Base-by-base conservation (phyloP, 2,888 invertebrate genomes). In the Cactoblastis cactorum region DNA sequence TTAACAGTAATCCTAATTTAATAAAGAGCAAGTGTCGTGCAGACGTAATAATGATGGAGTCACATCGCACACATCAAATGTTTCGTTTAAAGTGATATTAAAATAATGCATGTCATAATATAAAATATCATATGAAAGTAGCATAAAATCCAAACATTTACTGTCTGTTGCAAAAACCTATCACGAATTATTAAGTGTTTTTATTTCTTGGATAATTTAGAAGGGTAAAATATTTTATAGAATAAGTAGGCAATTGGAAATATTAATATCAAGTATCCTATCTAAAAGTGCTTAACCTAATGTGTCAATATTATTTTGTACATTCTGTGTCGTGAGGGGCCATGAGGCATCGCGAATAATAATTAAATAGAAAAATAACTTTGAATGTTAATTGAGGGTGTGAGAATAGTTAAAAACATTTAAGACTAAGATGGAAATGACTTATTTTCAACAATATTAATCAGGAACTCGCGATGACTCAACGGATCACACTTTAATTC, bases 241-340 rank as follows among this genome's bases (percentile, higher is more conserved):
- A 28, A 43, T 43, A 11, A 1, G 9, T 43, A 43, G 18, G 18
- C 18, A 46, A n/a, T 47, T 38, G 6, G 17, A 51, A 17, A 45
- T 17, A 34, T 45, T n/a, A 32, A 19, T 22, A 18, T 14, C 12
- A 39, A 18, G 34, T 47, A 47, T 45, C 48, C 45, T 39, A 49
- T 45, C 45, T 43, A 43, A 24, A 50, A 50, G 9, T 43, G 28
- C 60, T 62, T 61, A 62, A 32, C 51, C 58, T 65, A 62, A 17
- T 45, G 22, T 45, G 49, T 57, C 56, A 58, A 58, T 62, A 59
- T 52, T 62, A 52, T 57, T 65, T 70, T 69, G 66, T 70, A 69
- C 68, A 66, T 65, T 67, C 54, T 49, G 54, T 39, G 12, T 22
- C 2, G 46, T 12, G 19, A 19, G 15, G 12, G 1, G 4, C 8